Conservation (phyloP, 2,888 invertebrate species). For the Cantharis rufa region DNA sequence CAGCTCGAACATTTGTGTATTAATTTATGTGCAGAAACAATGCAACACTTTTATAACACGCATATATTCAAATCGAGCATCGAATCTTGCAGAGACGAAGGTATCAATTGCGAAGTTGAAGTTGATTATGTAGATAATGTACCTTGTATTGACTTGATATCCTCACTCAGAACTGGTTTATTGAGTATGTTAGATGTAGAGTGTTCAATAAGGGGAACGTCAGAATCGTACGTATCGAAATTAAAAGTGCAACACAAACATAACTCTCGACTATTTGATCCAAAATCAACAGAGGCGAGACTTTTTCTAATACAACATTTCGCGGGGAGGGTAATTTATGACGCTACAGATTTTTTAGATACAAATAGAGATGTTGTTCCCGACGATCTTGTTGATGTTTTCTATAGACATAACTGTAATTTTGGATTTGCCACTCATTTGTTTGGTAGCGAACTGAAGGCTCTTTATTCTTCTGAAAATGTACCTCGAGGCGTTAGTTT, state of each 20-base stretch:
- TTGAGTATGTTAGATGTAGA: slow-evolving; percentile 91
- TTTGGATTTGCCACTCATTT: slow-evolving; percentile 97
- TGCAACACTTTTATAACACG: slow-evolving; percentile 97
- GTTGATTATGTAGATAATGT: slow-evolving; percentile 95
- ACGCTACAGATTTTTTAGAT: slow-evolving; percentile 86
- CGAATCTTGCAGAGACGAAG: slow-evolving; percentile 92
- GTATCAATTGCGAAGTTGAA: slow-evolving; percentile 85
- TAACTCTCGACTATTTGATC: slow-evolving; percentile 80
- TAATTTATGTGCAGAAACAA: slow-evolving; percentile 93
- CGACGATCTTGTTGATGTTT: slow-evolving; percentile 89
- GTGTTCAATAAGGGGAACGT: slow-evolving; percentile 80
- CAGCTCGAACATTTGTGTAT: slow-evolving; percentile 93
- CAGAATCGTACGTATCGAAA: slow-evolving; percentile 80
- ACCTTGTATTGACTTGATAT: slow-evolving; percentile 93
- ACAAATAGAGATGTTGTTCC: slow-evolving; percentile 92
- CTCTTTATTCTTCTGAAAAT: slow-evolving; percentile 73
- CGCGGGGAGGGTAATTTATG: slow-evolving; percentile 83
- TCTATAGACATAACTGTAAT: slow-evolving; percentile 89
- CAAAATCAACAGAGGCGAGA: slow-evolving; percentile 77
- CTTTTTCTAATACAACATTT: slow-evolving; percentile 92
- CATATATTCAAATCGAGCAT: slow-evolving; percentile 94
- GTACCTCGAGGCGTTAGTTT: slow-evolving; percentile 80
- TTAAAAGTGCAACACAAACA: slow-evolving; percentile 80
- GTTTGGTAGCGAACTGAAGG: slow-evolving; percentile 91
- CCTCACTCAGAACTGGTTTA: slow-evolving; percentile 87